Percentiles rank a stretch among this genome's conserved stretches.
phyloP scores from a whole-genome alignment of 2,113 vertebrate species.

The Crocuta crocuta region DNA sequence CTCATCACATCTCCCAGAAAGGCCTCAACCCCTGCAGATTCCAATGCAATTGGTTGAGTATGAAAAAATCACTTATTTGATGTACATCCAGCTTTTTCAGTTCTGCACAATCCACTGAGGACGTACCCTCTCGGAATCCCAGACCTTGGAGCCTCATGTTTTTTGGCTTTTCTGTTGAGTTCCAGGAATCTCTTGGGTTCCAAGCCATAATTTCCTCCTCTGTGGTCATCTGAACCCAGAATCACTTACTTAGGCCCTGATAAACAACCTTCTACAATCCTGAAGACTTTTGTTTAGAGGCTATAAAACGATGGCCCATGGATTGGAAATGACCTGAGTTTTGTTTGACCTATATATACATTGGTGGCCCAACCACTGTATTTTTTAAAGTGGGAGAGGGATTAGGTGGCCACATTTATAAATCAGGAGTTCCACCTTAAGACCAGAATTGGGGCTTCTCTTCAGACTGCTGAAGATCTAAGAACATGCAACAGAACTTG shows the following conservation, averaged over 20 bases:
- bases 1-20: neutral
- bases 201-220: neutral
- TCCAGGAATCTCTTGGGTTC: neutral
- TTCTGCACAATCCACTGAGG: neutral
- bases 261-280: neutral
- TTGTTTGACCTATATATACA: neutral
- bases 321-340: neutral
- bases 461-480: neutral
- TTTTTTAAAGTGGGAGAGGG: neutral
- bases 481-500: neutral
- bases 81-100: neutral
- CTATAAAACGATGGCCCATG: neutral
- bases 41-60: neutral
- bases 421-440: constrained; percentile 1
- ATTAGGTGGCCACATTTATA: neutral
- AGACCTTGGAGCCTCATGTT: neutral
- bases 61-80: neutral
- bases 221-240: neutral
- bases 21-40: neutral
- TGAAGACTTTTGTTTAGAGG: neutral
- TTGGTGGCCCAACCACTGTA: neutral
- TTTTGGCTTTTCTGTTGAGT: constrained; percentile 16
- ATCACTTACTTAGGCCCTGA: neutral
- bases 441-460: neutral
- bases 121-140: neutral